Evolutionary conservation across 2,797 vertebrate genomes (phyloP).

Genomic region (Crypturellus tataupa): DNA sequence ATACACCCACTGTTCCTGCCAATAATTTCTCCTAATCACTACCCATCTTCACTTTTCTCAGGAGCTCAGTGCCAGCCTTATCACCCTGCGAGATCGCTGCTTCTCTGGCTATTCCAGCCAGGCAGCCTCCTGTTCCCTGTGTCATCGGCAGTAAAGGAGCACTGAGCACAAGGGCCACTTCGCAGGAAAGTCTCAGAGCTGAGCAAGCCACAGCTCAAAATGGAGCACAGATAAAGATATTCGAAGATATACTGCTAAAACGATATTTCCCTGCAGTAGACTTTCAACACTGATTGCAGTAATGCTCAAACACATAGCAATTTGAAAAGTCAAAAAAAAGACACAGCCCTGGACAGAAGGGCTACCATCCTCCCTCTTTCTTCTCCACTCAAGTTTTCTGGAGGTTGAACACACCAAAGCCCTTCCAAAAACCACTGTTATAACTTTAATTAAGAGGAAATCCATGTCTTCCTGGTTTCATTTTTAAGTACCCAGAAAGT

Average conservation of each 20-base stretch:
- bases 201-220: background rate
- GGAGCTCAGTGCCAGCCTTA: background rate
- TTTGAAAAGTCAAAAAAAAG: background rate
- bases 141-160: background rate
- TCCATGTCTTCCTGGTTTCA: background rate
- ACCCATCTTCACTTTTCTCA: background rate
- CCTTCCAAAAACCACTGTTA: background rate
- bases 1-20: accelerated
- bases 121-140: background rate
- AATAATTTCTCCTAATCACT: background rate
- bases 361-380: background rate
- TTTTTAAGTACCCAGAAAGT: background rate
- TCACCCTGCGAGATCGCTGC: background rate
- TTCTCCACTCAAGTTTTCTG: background rate
- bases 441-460: background rate
- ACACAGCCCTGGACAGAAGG: background rate
- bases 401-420: background rate
- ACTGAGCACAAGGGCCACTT: background rate
- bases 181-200: background rate
- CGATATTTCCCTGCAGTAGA: background rate
- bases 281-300: background rate
- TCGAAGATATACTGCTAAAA: background rate
- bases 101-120: background rate
- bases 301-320: background rate
- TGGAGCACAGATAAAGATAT: background rate